Base-by-base conservation (phyloP, 2,888 invertebrate species). In the Drosophila borealis region DNA sequence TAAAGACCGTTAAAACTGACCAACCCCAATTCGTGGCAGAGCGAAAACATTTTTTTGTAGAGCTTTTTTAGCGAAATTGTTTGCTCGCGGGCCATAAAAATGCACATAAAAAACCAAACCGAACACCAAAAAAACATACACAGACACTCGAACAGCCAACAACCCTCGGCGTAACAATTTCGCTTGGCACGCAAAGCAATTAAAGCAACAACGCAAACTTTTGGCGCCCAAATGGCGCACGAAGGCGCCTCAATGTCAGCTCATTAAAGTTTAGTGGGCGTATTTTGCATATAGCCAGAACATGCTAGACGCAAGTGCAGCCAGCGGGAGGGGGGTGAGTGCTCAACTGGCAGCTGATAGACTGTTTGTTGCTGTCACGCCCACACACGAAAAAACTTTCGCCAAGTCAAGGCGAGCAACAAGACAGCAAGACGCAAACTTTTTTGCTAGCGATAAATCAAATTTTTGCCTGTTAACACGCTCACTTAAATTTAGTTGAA, bases 151-250 rank as follows among this genome's bases (percentile, higher is more conserved):
- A 36, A 36, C 49, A 34, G 17, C 46, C 8, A 29, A 29, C 29
- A 29, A 2, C 49, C 21, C 41, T 45, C 29, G 34, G 51, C 54
- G 34, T 50, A 72, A 69, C 74, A 67, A 74, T 74, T 68, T 67
- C 65, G 55, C 51, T 50, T 51, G 62, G 67, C 81, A 82, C 83
- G 86, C 80, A 63, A 62, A 62, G 73, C 86, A 82, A 82, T 82
- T 85, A 82, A 74, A 82, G 73, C 67, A 60, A 63, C 59, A 64
- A 48, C 62, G 74, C 61, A 76, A 80, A 81, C 64, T 85, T 85
- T 74, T 55, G 87, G 89, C 84, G 89, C 89, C 84, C 70, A 80
- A 87, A 75, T 83, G 89, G 78, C 73, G 89, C 78, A 80, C 74
- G 74, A 65, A 65, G 74, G 70, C 80, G 81, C 81, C 83, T 87